Conservation (phyloP, 2,113 vertebrate species). For the Dasyprocta punctata region DNA sequence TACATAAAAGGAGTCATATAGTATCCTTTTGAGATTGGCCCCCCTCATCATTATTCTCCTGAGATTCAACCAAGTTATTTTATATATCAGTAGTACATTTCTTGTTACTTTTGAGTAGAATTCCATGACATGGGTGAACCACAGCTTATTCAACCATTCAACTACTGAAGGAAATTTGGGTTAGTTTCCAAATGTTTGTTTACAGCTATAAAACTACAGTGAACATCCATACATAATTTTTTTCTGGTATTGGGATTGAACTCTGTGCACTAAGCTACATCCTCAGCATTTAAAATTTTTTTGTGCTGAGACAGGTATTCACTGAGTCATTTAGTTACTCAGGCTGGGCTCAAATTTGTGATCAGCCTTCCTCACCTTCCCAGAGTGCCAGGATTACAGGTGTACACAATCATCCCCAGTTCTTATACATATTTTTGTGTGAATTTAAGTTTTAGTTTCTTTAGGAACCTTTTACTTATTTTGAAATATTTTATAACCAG, state of each 20-base stretch:
- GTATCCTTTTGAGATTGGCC: background rate
- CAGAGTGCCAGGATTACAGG: background rate
- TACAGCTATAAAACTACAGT: background rate
- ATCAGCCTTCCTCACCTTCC: background rate
- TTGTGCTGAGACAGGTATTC: background rate
- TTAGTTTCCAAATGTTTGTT: background rate
- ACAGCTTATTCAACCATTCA: background rate
- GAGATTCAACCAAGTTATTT: background rate
- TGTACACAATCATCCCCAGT: too few species aligned
- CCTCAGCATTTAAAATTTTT: background rate
- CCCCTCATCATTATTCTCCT: background rate
- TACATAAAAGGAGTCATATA: background rate
- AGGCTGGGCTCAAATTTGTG: background rate
- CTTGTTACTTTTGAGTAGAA: background rate
- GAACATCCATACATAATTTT: background rate
- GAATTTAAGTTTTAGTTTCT: background rate
- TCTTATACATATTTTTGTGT: background rate
- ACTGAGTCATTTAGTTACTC: background rate
- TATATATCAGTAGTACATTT: background rate
- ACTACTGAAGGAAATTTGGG: background rate
- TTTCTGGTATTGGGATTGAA: background rate
- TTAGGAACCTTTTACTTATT: background rate
- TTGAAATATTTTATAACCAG: background rate
- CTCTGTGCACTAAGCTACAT: background rate
- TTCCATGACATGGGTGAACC: background rate